A percentile compares a stretch with the other conserved stretches of the same genome.
Conservation (phyloP, 2,797 vertebrate genomes). For the Characodon lateralis region DNA sequence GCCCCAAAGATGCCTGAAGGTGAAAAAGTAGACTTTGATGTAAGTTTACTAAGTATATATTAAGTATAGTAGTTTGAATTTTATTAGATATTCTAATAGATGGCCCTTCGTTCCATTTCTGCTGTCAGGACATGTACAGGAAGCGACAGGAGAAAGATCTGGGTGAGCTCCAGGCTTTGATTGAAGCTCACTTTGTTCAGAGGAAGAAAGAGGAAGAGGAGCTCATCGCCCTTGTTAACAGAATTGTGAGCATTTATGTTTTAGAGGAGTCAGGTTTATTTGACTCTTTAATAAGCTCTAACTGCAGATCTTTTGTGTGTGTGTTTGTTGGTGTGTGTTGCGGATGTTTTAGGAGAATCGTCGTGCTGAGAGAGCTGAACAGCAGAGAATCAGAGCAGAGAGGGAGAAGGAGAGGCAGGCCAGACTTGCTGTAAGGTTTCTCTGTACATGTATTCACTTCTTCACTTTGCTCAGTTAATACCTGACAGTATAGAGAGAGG, state of each 20-base stretch:
- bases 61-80: neutral
- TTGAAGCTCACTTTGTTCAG: constrained; percentile 94
- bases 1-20: constrained; percentile 97
- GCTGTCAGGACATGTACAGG: constrained; percentile 92
- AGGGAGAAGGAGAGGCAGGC: constrained; percentile 93
- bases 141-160: constrained; percentile 98
- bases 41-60: constrained; percentile 74
- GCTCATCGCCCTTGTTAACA: constrained; percentile 90
- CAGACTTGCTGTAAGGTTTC: constrained; percentile 85
- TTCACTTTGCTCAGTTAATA: neutral
- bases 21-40: constrained; percentile 98
- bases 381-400: constrained; percentile 91
- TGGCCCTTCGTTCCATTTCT: constrained; percentile 8
- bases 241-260: constrained; percentile 86
- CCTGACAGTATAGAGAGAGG: neutral
- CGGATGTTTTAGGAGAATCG: constrained; percentile 88
- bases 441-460: neutral
- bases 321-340: neutral
- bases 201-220: constrained; percentile 98
- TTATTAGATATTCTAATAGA: neutral
- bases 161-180: constrained; percentile 94
- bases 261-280: neutral
- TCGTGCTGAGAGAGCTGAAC: constrained; percentile 91
- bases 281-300: neutral
- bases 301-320: neutral